These are phyloP conservation scores for Calliphora vicina DNA, from an alignment of 1,140 invertebrate genomes.

Conservation along the genomic window DNA sequence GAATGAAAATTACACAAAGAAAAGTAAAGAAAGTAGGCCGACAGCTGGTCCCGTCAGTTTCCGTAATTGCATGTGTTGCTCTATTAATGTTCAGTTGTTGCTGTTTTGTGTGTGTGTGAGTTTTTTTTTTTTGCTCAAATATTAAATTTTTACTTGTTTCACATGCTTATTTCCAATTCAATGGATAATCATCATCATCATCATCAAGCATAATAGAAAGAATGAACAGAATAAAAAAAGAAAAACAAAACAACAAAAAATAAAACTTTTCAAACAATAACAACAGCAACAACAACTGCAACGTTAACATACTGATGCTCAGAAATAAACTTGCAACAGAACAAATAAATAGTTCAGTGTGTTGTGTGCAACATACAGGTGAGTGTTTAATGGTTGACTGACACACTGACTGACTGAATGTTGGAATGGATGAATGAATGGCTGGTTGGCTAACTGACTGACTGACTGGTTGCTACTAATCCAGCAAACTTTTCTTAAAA, in stretches of 20 bases:
- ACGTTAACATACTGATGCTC: neutral
- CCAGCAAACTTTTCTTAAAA: neutral
- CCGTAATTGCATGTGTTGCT: too few species aligned
- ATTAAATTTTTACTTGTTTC: neutral
- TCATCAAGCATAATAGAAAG: slow-evolving; percentile 7
- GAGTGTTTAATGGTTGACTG: neutral
- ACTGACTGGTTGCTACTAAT: neutral
- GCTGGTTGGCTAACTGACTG: neutral
- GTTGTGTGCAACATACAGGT: neutral
- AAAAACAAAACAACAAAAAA: too few species aligned
- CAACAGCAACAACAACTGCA: neutral
- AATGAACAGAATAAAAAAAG: too few species aligned
- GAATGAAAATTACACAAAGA: too few species aligned
- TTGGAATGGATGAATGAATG: too few species aligned
- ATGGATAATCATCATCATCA: slow-evolving; percentile 30
- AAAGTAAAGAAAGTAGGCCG: too few species aligned
- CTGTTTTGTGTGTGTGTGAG: neutral
- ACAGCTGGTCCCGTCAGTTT: neutral
- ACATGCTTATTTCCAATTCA: slow-evolving; percentile 27
- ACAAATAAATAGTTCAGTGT: neutral
- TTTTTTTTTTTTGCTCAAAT: neutral
- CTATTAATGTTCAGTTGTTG: neutral
- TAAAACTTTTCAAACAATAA: neutral
- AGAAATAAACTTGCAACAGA: neutral
- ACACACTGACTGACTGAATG: too few species aligned